Base-by-base conservation (phyloP, 2,797 vertebrate species). In the Vespertilio murinus region DNA sequence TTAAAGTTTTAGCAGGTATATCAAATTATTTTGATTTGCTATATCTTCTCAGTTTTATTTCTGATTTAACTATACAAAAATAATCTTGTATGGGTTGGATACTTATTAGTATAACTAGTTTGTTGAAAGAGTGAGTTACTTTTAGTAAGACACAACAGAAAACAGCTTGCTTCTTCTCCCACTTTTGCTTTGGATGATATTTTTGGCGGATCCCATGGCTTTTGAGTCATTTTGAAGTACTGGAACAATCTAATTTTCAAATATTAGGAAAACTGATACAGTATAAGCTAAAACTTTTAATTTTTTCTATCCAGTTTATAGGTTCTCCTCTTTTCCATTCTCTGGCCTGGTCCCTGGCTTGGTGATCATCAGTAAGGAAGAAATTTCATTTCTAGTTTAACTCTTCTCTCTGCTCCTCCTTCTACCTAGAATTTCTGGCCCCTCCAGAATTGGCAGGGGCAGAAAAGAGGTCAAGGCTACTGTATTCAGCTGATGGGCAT, bases 21-120 rank as follows among this genome's bases (percentile, higher is more conserved):
- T 90, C 56, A 77, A 33, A 54, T 77, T 81, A 65, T 64, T 91
- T 95, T 71, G n/a, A 52, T 78, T 83, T 94, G 92, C 28, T 69
- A 0, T 93, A 35, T 79, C 11, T 45, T 86, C 23, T 83, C 8
- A 49, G 28, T 54, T 91, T 96, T 81, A 16, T 94, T 87, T 70
- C 14, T 80, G 35, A 77, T 61, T 81, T 70, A 73, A 74, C 33
- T 88, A 67, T 81, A 88, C 67, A 93, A 78, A 91, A 77, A 93
- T 59, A 38, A 28, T 12, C 3, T 83, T 73, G 6, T 35, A 4
- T 45, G 83, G 10, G 12, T 69, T 78, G 30, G 47, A 22, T 80
- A 35, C 16, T 65, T 90, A 64, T n/a, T 80, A 70, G 17, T 74
- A 0, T 80, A 89, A 74, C 73, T 89, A 7, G 2, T 83, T 65